Evolutionary conservation across 2,888 invertebrate species (phyloP).

Genomic region (Eristalis pertinax): DNA sequence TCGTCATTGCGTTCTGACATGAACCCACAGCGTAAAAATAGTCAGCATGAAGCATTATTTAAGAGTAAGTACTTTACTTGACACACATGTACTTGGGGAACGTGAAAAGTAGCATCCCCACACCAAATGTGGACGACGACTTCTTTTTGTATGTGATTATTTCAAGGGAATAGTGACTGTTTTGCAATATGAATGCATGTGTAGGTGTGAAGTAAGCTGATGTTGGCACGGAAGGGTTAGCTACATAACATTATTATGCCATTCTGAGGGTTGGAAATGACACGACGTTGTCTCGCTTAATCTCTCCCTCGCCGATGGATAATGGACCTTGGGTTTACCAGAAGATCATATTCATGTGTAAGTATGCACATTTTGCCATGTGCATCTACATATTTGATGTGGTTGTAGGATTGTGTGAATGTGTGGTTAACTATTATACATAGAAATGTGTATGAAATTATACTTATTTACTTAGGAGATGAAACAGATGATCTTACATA

Average conservation of each 20-base stretch:
- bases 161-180: neutral
- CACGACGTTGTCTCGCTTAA: neutral
- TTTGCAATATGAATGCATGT: neutral
- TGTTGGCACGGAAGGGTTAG: neutral
- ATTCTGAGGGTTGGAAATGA: neutral
- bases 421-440: too few species aligned
- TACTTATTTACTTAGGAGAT: too few species aligned
- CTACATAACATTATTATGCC: neutral
- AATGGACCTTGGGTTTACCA: neutral
- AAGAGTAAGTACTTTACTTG: constrained; percentile 5
- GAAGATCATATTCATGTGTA: neutral
- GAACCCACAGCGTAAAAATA: constrained; percentile 26
- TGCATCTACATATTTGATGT: too few species aligned
- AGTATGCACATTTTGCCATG: neutral
- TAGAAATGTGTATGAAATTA: too few species aligned
- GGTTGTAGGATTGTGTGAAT: too few species aligned
- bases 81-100: neutral
- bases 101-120: constrained; percentile 31
- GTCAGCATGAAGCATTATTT: constrained; percentile 14
- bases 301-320: neutral
- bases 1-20: constrained; percentile 42
- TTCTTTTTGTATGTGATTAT: neutral
- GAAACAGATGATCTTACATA: too few species aligned
- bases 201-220: neutral
- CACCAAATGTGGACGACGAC: neutral